Percentiles rank a stretch among this genome's conserved stretches.
These are phyloP conservation scores for Sebastes melanostomus DNA, from an alignment of 2,797 vertebrate species.

Conservation along the genomic window DNA sequence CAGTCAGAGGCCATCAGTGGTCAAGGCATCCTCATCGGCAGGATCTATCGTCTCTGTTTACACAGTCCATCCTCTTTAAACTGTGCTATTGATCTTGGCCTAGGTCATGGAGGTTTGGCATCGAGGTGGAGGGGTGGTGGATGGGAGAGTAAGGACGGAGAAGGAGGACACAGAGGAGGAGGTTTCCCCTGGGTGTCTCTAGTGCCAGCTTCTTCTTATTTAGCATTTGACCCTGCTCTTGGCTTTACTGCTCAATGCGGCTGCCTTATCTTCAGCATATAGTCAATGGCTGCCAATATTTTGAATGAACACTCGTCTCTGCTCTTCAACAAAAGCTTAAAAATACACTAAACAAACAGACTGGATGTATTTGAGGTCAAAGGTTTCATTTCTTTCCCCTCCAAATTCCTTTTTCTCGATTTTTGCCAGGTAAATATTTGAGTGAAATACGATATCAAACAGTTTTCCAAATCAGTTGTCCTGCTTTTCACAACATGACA, in stretches of 20 bases:
- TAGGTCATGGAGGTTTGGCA: conserved; percentile 71
- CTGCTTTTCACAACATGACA: conserved; percentile 28
- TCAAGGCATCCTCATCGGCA: conserved; percentile 61
- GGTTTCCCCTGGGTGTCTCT: conserved; percentile 54
- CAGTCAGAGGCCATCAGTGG: conserved; percentile 67
- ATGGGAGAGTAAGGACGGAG: conserved; percentile 44
- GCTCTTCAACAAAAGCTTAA: conserved; percentile 49
- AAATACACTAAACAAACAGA: conserved; percentile 44
- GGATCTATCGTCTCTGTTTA: conserved; percentile 76
- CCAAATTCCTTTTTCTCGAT: background rate
- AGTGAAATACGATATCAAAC: background rate
- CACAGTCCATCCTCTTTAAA: conserved; percentile 78
- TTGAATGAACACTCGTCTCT: conserved; percentile 47
- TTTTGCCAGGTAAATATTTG: background rate
- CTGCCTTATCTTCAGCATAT: conserved; percentile 52
- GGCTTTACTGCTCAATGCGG: conserved; percentile 68
- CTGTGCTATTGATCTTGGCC: conserved; percentile 73
- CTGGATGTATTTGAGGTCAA: conserved; percentile 38
- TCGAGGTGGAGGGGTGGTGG: conserved; percentile 39
- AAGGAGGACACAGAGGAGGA: conserved; percentile 41
- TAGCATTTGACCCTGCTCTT: conserved; percentile 77
- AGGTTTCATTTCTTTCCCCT: background rate
- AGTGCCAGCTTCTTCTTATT: conserved; percentile 63
- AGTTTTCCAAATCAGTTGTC: background rate
- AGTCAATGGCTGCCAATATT: conserved; percentile 72